Conservation (phyloP, 2,113 vertebrate genomes). For the Takifugu flavidus region DNA sequence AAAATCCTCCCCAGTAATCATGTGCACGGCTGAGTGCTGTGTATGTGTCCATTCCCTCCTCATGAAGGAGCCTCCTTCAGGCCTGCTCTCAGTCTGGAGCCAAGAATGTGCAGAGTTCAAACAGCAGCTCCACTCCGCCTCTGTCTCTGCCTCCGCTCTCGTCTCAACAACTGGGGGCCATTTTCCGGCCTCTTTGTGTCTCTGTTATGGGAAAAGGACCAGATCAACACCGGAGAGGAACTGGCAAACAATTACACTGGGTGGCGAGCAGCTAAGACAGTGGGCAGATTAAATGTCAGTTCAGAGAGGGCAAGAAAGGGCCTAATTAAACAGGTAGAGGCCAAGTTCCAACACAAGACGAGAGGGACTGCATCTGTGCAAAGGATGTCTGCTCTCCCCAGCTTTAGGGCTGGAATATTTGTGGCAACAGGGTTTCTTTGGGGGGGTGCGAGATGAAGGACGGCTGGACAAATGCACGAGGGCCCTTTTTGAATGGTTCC, state of each 20-base stretch:
- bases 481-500: slow-evolving; percentile 58
- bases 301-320: slow-evolving; percentile 75
- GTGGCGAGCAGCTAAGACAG: slow-evolving; percentile 81
- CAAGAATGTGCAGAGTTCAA: slow-evolving; percentile 71
- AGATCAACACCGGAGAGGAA: slow-evolving; percentile 73
- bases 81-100: slow-evolving; percentile 69
- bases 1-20: not conserved
- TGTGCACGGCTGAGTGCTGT: slow-evolving; percentile 34
- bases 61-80: slow-evolving; percentile 39
- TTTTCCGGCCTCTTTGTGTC: slow-evolving; percentile 74
- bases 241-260: slow-evolving; percentile 82
- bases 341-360: slow-evolving; percentile 77
- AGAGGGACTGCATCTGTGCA: slow-evolving; percentile 78
- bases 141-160: slow-evolving; percentile 57
- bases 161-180: slow-evolving; percentile 70
- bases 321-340: slow-evolving; percentile 66
- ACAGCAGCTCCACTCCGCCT: slow-evolving; percentile 65
- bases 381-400: slow-evolving; percentile 65
- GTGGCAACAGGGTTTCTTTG: slow-evolving; percentile 59
- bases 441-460: slow-evolving; percentile 48
- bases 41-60: slow-evolving; percentile 49
- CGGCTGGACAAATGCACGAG: slow-evolving; percentile 61
- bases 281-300: slow-evolving; percentile 84
- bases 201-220: slow-evolving; percentile 77
- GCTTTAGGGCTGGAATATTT: slow-evolving; percentile 57